Conservation (phyloP, 2,888 invertebrate species). For the Eutolmus rufibarbis region DNA sequence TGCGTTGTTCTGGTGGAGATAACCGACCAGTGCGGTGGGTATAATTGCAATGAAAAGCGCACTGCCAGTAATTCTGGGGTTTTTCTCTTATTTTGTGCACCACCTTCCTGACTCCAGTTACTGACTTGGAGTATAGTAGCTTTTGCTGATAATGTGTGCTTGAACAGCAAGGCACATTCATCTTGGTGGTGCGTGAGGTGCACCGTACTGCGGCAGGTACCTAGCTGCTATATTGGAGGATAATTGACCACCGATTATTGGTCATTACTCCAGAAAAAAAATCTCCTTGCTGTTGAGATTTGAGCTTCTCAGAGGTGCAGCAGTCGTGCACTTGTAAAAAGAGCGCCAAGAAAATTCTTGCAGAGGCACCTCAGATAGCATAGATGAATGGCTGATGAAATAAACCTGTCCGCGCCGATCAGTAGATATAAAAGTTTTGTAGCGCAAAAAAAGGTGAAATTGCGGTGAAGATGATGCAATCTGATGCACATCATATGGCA, state of each 20-base stretch:
- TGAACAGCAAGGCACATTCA: not conserved
- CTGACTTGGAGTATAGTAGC: not conserved
- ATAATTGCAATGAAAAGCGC: not conserved
- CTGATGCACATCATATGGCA: not conserved
- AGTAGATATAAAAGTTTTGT: not conserved
- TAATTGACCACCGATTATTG: slow-evolving; percentile 11
- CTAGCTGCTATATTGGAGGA: not conserved
- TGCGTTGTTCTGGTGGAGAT: not conserved
- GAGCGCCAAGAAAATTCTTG: not conserved
- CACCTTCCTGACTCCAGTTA: not conserved
- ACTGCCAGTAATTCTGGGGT: not conserved
- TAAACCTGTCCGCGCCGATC: slow-evolving; percentile 45
- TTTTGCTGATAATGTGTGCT: not conserved
- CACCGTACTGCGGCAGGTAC: not conserved
- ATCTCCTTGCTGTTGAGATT: not conserved
- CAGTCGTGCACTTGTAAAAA: not conserved
- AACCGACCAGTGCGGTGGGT: not conserved
- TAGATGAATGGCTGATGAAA: slow-evolving; percentile 44
- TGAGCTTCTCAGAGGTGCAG: not conserved
- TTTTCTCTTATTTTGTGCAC: not conserved
- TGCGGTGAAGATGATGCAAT: slow-evolving; percentile 22
- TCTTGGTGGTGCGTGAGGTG: not conserved
- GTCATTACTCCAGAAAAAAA: not conserved
- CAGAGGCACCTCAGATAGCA: not conserved
- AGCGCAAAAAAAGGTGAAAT: not conserved